Evolutionary conservation across 2,888 invertebrate genomes (phyloP).

Genomic region (Sturmia bella): DNA sequence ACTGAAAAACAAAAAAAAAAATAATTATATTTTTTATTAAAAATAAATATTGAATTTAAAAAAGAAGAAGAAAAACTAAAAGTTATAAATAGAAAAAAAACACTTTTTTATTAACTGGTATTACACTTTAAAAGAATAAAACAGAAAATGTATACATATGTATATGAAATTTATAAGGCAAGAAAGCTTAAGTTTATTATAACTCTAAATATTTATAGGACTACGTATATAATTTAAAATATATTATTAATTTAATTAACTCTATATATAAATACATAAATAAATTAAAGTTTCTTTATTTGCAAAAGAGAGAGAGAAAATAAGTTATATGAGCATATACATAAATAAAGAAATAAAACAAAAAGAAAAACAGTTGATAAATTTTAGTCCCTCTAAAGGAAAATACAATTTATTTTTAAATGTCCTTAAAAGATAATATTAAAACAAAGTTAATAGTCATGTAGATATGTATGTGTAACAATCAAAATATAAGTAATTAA

Average conservation of each 20-base stretch:
- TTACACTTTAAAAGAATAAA: constrained; percentile 41
- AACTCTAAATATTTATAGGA: constrained; percentile 39
- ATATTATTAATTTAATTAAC: constrained; percentile 37
- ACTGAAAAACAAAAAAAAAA: constrained; percentile 44
- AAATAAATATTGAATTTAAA: constrained; percentile 42
- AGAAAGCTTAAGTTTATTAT: constrained; percentile 62
- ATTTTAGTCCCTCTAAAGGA: constrained; percentile 50
- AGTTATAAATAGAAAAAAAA: constrained; percentile 3
- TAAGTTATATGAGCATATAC: too few relatives aligned
- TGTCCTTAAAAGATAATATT: constrained; percentile 56
- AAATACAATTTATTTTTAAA: constrained; percentile 64
- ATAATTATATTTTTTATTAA: constrained; percentile 54
- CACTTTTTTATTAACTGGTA: constrained; percentile 47
- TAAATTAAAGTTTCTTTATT: constrained; percentile 47
- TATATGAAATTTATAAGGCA: constrained; percentile 64
- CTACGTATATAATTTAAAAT: constrained; percentile 38
- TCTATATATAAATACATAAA: constrained; percentile 38
- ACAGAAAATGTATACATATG: constrained; percentile 20
- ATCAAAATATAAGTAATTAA: constrained; percentile 53
- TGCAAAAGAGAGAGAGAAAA: constrained; percentile 12
- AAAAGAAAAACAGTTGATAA: constrained; percentile 46
- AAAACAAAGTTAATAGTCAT: constrained; percentile 66
- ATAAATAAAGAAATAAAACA: constrained; percentile 21
- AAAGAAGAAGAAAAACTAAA: constrained; percentile 22
- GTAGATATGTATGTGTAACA: constrained; percentile 70